phyloP scores from a whole-genome alignment of 2,888 invertebrate species.

The Melanostoma mellinum region DNA sequence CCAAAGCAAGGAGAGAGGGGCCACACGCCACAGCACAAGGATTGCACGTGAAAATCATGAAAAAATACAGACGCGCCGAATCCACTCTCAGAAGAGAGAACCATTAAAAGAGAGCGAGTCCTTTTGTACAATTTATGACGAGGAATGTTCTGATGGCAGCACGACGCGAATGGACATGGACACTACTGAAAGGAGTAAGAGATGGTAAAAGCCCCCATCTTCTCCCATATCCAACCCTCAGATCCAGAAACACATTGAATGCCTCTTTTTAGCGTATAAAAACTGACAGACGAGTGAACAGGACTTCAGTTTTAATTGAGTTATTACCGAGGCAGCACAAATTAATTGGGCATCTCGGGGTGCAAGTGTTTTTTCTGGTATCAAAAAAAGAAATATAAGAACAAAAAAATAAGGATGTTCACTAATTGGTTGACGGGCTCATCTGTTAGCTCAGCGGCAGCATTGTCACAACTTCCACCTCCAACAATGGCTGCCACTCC shows the following conservation, averaged over 20 bases:
- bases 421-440: slow-evolving; percentile 82
- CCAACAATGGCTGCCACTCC: slow-evolving; percentile 77
- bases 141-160: slow-evolving; percentile 44
- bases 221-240: neutral
- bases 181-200: slow-evolving; percentile 59
- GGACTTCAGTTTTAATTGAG: slow-evolving; percentile 80
- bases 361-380: slow-evolving; percentile 24
- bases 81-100: slow-evolving; percentile 27
- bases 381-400: slow-evolving; percentile 14
- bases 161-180: slow-evolving; percentile 49
- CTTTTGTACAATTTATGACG: slow-evolving; percentile 62
- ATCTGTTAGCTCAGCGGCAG: slow-evolving; percentile 69
- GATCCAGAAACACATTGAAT: slow-evolving; percentile 30
- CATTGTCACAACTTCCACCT: slow-evolving; percentile 68
- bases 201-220: slow-evolving; percentile 15
- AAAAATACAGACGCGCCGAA: slow-evolving; percentile 41
- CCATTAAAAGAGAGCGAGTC: slow-evolving; percentile 21
- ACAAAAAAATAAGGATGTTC: slow-evolving; percentile 77
- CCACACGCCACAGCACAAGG: slow-evolving; percentile 18
- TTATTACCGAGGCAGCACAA: slow-evolving; percentile 76
- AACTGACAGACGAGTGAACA: slow-evolving; percentile 78
- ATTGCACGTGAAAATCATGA: slow-evolving; percentile 54
- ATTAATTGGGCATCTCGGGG: slow-evolving; percentile 26
- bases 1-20: slow-evolving; percentile 38
- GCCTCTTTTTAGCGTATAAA: slow-evolving; percentile 78